These are phyloP conservation scores for Poeciliopsis presidionis DNA, from an alignment of 2,797 vertebrate genomes.

Conservation along the genomic window DNA sequence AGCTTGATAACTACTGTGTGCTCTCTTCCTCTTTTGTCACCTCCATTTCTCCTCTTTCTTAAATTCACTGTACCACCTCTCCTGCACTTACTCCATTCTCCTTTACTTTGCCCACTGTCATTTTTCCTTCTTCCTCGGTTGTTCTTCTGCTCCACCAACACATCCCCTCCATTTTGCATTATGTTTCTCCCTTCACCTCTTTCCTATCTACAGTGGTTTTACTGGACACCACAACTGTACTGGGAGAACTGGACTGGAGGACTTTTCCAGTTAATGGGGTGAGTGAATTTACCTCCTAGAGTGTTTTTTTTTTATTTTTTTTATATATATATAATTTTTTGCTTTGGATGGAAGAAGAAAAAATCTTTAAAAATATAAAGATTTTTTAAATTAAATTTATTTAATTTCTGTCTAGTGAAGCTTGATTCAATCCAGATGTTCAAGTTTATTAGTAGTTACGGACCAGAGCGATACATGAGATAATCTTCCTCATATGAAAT, in stretches of 20 bases:
- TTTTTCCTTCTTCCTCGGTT: slow-evolving; percentile 33
- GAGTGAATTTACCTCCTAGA: slow-evolving; percentile 74
- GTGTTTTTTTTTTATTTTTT: slow-evolving; percentile 11
- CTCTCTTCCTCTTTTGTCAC: slow-evolving; percentile 65
- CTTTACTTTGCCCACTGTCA: slow-evolving; percentile 35
- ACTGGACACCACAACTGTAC: slow-evolving; percentile 93
- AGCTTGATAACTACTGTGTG: slow-evolving; percentile 76
- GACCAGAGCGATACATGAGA: background rate
- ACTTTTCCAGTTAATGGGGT: slow-evolving; percentile 98
- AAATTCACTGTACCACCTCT: slow-evolving; percentile 57
- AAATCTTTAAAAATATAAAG: background rate
- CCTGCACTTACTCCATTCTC: slow-evolving; percentile 22
- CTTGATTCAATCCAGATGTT: background rate
- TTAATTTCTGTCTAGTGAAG: background rate
- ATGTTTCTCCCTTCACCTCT: slow-evolving; percentile 35
- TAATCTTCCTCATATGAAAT: background rate
- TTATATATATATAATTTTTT: too few species aligned
- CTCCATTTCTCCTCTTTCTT: slow-evolving; percentile 67
- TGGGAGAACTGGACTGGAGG: slow-evolving; percentile 97
- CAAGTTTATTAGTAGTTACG: background rate
- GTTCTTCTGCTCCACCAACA: slow-evolving; percentile 31
- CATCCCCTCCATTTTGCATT: slow-evolving; percentile 39
- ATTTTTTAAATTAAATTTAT: background rate
- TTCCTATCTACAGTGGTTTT: slow-evolving; percentile 88
- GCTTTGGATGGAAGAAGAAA: background rate